Evolutionary conservation across 2,113 vertebrate genomes (phyloP).

Genomic region (Mobula birostris): DNA sequence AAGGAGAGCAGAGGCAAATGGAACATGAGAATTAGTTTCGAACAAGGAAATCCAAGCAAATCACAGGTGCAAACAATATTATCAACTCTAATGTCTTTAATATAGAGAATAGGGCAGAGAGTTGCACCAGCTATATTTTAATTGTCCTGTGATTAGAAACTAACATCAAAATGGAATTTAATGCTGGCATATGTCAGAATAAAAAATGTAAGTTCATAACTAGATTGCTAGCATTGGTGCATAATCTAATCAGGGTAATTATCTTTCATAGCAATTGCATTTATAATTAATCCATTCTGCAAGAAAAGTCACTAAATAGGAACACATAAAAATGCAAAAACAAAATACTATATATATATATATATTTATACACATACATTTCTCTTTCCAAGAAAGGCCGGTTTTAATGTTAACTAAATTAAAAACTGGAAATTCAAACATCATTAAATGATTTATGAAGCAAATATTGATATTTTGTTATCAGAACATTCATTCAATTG

Average conservation of each 20-base stretch:
- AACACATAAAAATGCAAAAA: not conserved
- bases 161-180: not conserved
- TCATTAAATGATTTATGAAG: not conserved
- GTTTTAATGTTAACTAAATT: not conserved
- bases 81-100: not conserved
- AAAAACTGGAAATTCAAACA: not conserved
- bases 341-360: too few species aligned
- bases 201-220: not conserved
- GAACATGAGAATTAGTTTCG: too few species aligned
- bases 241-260: not conserved
- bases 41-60: not conserved
- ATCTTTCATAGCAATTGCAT: not conserved
- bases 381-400: too few species aligned
- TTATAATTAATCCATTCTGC: slow-evolving; percentile 19
- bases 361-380: too few species aligned
- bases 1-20: not conserved
- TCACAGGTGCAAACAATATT: not conserved
- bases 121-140: not conserved
- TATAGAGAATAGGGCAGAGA: not conserved
- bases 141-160: not conserved
- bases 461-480: not conserved
- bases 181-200: not conserved
- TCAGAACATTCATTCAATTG: not conserved
- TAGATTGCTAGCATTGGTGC: not conserved
- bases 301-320: not conserved